A percentile compares a stretch with the other conserved stretches of the same genome.
phyloP scores from a whole-genome alignment of 2,113 vertebrate species.

The Paradoxurus hermaphroditus region DNA sequence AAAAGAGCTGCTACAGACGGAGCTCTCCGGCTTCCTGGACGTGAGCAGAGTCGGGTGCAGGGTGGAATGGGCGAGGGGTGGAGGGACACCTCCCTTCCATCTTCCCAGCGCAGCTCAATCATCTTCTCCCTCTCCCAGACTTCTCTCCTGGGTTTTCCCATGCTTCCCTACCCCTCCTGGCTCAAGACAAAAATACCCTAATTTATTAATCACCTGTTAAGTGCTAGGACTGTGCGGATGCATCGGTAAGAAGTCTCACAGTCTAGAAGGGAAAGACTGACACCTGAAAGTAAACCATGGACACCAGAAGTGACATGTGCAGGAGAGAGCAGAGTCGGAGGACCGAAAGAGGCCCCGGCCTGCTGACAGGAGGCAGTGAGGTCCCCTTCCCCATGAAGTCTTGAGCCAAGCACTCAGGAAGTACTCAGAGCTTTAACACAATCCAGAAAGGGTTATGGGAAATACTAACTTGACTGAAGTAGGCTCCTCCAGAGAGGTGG shows the following conservation, averaged over 20 bases:
- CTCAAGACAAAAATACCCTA: not conserved
- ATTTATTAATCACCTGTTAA: not conserved
- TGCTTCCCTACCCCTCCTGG: not conserved
- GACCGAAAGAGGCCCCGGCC: not conserved
- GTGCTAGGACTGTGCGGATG: not conserved
- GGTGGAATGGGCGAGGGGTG: not conserved
- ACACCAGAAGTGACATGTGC: not conserved
- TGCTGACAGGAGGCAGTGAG: not conserved
- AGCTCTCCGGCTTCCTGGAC: conserved; percentile 87
- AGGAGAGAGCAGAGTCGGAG: not conserved
- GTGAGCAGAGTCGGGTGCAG: conserved; percentile 78
- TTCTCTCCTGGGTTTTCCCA: not conserved
- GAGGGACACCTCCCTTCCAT: not conserved
- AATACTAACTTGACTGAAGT: not conserved
- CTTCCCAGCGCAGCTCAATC: not conserved
- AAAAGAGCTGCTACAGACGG: conserved; percentile 87
- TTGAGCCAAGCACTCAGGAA: not conserved
- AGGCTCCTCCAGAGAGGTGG: not conserved
- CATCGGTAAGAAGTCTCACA: not conserved
- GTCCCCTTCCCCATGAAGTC: not conserved
- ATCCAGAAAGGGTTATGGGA: not conserved
- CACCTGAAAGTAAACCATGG: not conserved
- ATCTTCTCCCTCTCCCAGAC: not conserved
- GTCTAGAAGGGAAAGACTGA: not conserved
- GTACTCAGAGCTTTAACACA: not conserved